phyloP scores from a whole-genome alignment of 2,113 vertebrate species.

The Crypturellus undulatus region DNA sequence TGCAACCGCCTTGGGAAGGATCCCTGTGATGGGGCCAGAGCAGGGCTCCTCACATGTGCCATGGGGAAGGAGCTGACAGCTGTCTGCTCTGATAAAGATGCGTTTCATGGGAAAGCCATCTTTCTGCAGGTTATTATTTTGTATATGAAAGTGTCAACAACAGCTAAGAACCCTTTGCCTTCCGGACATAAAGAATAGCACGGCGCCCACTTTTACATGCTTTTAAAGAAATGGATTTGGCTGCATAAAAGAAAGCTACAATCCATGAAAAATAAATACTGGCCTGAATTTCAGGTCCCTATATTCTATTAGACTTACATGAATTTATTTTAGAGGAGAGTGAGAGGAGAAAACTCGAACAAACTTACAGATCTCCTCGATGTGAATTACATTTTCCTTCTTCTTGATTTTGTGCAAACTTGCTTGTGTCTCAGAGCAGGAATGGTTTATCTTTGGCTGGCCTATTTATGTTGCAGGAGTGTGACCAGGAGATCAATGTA shows the following conservation, averaged over 20 bases:
- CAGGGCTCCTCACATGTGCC: not conserved
- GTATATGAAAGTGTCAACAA: not conserved
- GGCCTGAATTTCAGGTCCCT: conserved; percentile 3
- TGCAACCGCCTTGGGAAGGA: not conserved
- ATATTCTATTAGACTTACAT: not conserved
- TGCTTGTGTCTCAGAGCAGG: not conserved
- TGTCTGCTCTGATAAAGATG: conserved; percentile 67
- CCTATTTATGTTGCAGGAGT: conserved; percentile 19
- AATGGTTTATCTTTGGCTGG: conserved; percentile 28
- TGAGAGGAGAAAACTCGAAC: not conserved
- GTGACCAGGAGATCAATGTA: conserved; percentile 50
- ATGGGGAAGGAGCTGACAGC: conserved; percentile 59
- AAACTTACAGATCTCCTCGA: not conserved
- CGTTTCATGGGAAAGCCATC: conserved; percentile 29
- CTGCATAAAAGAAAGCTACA: conserved; percentile 12
- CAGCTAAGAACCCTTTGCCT: conserved; percentile 47
- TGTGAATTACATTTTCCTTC: conserved; percentile 6
- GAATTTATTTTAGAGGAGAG: not conserved
- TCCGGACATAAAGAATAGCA: conserved; percentile 19
- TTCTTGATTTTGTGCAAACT: not conserved
- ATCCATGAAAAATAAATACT: conserved; percentile 32
- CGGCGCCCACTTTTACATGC: not conserved
- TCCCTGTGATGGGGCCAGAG: conserved; percentile 2
- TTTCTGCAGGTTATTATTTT: conserved; percentile 36
- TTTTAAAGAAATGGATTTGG: not conserved